Evolutionary conservation across 2,888 invertebrate species (phyloP).

Genomic region (Lasiommata megera): DNA sequence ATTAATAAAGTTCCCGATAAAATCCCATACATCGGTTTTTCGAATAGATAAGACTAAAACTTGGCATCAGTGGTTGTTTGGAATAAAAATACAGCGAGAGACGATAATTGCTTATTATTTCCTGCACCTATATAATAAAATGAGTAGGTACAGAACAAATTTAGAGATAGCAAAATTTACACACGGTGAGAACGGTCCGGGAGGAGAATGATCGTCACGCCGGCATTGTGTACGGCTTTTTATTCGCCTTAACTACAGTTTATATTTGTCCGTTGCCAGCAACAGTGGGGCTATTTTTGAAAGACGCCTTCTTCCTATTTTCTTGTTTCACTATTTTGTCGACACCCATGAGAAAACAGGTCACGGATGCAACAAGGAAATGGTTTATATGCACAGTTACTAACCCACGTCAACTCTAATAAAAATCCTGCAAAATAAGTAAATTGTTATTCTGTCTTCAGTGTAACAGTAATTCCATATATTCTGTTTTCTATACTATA

Average conservation of each 20-base stretch:
- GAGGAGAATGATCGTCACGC: slow-evolving; percentile 24
- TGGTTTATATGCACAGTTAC: not conserved
- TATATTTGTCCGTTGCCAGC: slow-evolving; percentile 59
- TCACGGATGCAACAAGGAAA: slow-evolving; percentile 41
- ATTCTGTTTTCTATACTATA: no score
- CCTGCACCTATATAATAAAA: not conserved
- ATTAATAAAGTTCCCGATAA: no score
- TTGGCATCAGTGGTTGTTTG: not conserved
- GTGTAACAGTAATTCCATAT: no score
- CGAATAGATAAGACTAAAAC: not conserved
- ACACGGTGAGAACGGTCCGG: slow-evolving; percentile 15
- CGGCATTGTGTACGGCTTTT: slow-evolving; percentile 48
- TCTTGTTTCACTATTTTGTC: slow-evolving; percentile 55
- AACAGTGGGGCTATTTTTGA: slow-evolving; percentile 62
- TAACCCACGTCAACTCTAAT: not conserved
- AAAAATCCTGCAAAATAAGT: no score
- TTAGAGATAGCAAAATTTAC: slow-evolving; percentile 7
- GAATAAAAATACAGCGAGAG: not conserved
- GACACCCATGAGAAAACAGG: slow-evolving; percentile 49
- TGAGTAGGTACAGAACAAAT: not conserved
- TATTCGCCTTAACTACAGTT: slow-evolving; percentile 51
- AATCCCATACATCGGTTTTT: not conserved
- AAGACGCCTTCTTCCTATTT: slow-evolving; percentile 59
- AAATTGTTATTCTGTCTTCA: no score
- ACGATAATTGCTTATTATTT: slow-evolving; percentile 5